Evolutionary conservation across 1,140 invertebrate genomes (phyloP), one percentile per base, ranked within the genome.

Genomic region (Hypsibius dujardini): DNA sequence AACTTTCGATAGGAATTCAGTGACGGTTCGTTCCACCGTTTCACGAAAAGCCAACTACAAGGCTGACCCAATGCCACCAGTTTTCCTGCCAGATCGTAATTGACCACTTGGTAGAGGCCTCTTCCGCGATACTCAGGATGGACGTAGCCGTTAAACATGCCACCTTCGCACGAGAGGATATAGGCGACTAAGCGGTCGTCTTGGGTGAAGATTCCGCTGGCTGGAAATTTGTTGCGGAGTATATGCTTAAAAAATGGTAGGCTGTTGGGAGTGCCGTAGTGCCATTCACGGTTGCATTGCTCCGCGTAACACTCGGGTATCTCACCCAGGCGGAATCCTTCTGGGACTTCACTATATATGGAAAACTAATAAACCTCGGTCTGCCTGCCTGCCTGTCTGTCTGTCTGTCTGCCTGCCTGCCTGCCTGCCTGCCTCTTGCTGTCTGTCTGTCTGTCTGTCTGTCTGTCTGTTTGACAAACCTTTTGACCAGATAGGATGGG

Each of bases 71-170:
- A 7, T 7, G 62, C 62, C 12, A 67, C 62, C 12, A 67, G 3
- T 42, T 67, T 67, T 42, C 3, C 62, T 42, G 62, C 42, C 62
- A 67, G 42, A 42, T 67, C 62, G 62, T 67, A 42, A 42, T 67
- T 67, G 62, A 67, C 62, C 42, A 67, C 62, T 42, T 67, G 62
- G 45, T 67, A 67, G 12, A 67, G 45, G 7, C 62, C 62, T 45
- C 45, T 67, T 12, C 42, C 3, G 12, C 62, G 62, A 67, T 15
- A 42, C 3, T 67, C 42, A 12, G 62, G 42, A 3, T 7, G 62
- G 12, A 67, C 62, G 45, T 15, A 67, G 12, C 62, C 62, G 62
- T 67, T 12, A 42, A 12, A 12, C 62, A 67, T 67, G 42, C 62
- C 12, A 42, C 62, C 62, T 7, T 67, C 62, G 12, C 12, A 3